Base-by-base conservation (phyloP, 2,797 vertebrate species). In the Apogon hyalosoma region DNA sequence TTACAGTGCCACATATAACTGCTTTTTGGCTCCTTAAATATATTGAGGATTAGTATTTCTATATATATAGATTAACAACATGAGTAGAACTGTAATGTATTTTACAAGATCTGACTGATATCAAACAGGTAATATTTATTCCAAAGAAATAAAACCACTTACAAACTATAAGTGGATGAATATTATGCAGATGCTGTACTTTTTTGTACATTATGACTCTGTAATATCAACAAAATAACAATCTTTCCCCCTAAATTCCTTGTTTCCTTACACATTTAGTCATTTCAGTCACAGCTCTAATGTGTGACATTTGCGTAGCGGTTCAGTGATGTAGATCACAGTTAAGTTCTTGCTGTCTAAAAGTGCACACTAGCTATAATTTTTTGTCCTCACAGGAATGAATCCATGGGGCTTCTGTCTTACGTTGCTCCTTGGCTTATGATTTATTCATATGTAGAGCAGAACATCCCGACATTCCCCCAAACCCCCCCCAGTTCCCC, bases 401-500 rank as follows among this genome's bases (percentile, higher is more conserved):
- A 82, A 80, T 90, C 85, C 80, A 43, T 14, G 41, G 80, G 80
- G 83, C 73, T 79, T 79, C 76, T 61, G 33, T 83, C 61, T 86
- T 75, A 73, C 79, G 80, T 84, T 66, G 59, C 77, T 78, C 72
- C 42, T 57, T 7, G 0, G 57, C 65, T 86, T 68, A 88, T 90
- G 88, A 85, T 90, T 92, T 88, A 90, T 92, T 91, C 80, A 91
- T 90, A 73, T 38, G 28, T 58, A 53, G 72, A 88, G 70, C 63
- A 73, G 69, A 80, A 71, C 73, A 75, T 88, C 81, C 62, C 61
- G 7, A 58, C 82, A 83, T 63, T 36, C 65, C 69, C 79, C 68
- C 55, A 42, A 47, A 31, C 40, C 54, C 19, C 31, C 63, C 69
- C 28, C 62, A 64, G 19, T n/a, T 56, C 54, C 64, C 70, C 43